These are phyloP conservation scores for Pseudomyrmex pallidus DNA, from an alignment of 1,140 invertebrate genomes.

Conservation along the genomic window DNA sequence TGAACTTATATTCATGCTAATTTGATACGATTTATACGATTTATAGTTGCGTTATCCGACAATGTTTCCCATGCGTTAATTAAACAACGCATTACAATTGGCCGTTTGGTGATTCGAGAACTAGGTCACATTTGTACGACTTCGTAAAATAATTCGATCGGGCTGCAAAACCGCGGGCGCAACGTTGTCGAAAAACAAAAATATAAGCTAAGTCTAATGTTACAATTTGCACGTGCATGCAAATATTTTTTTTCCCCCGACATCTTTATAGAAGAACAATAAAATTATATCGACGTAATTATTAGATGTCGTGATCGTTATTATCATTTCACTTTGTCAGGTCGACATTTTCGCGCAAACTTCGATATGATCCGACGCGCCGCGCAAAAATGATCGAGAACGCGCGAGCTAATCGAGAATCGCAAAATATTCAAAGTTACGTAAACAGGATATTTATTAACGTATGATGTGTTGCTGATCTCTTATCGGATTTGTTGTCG, in stretches of 20 bases:
- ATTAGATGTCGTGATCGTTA: too few relatives aligned
- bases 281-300: neutral
- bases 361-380: neutral
- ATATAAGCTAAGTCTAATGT: neutral
- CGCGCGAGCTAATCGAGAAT: too few relatives aligned
- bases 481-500: constrained; percentile 23
- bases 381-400: neutral
- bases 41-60: constrained; percentile 70
- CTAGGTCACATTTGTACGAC: constrained; percentile 45
- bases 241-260: neutral
- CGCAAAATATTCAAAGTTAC: constrained; percentile 28
- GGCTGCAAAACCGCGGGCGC: neutral
- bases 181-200: neutral
- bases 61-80: constrained; percentile 71
- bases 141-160: constrained; percentile 54
- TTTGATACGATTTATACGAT: constrained; percentile 77
- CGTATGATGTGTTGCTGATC: constrained; percentile 13
- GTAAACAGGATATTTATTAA: constrained; percentile 31
- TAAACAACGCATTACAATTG: constrained; percentile 75
- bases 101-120: constrained; percentile 64
- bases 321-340: neutral
- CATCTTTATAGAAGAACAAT: neutral
- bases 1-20: constrained; percentile 81
- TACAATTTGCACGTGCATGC: neutral
- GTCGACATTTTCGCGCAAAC: neutral